Evolutionary conservation across 2,797 vertebrate genomes (phyloP), one percentile per base, ranked within the genome.

Genomic region (Helostoma temminkii): DNA sequence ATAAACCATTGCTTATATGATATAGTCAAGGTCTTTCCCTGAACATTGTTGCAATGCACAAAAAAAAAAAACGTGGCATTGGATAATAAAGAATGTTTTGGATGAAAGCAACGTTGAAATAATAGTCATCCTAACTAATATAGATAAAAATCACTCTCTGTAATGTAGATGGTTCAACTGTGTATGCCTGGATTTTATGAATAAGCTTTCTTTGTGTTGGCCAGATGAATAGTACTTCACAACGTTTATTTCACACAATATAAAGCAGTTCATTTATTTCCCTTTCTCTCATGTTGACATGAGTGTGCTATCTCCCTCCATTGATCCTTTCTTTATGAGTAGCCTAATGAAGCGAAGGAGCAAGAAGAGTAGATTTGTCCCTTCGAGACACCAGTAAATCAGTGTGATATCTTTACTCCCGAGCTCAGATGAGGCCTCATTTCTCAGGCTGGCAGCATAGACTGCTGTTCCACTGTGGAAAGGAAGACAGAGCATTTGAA

Each of bases 291-390:
- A 0, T 67, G 61, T 46, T 67, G 71, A 85, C 75, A 56, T 3
- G 25, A 83, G 55, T 28, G 46, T 50, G 79, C 76, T 69, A 74
- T 82, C 83, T 86, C 63, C 71, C 61, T 46, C 49, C 80, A 85
- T 85, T 89, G 78, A 92, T 90, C 87, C 81, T 78, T 76, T 69
- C 67, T 88, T 90, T 85, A 86, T 92, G 74, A 82, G 74, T 74
- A 69, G 74, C 80, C 71, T 88, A 92, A 93, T 91, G 85, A 89
- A 88, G 86, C 68, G 32, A 71, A 66, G 68, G 73, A 83, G 74
- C 16, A 56, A 83, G 75, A 82, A 82, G 66, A 58, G 42, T 32
- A 89, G 75, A 87, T 89, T 60, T 81, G 75, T 86, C 64, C 84
- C 79, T 60, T 74, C 37, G 81, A 88, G 83, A 80, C 76, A 47